These are phyloP conservation scores for Pseudolaguvia tuberculata DNA, from an alignment of 2,113 vertebrate species.

Conservation along the genomic window DNA sequence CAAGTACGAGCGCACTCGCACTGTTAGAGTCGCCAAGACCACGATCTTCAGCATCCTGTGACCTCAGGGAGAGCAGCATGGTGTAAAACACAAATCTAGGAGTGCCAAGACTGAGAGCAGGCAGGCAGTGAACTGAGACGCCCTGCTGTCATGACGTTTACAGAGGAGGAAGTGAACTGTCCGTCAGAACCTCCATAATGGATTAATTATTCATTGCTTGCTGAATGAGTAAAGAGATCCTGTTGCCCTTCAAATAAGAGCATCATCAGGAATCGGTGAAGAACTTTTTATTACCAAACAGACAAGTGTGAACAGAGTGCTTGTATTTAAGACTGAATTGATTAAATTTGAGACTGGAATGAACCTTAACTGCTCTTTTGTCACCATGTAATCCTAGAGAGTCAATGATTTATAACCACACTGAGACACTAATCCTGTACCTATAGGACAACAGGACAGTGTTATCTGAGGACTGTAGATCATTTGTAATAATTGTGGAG, in stretches of 20 bases:
- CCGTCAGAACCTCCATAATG: constrained; percentile 63
- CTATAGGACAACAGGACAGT: too few relatives aligned
- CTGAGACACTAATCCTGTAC: too few relatives aligned
- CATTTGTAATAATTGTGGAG: too few relatives aligned
- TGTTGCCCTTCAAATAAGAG: constrained; percentile 50
- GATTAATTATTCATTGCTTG: constrained; percentile 72
- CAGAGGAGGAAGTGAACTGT: constrained; percentile 50
- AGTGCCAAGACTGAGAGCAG: background rate
- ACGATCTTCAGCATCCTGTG: constrained; percentile 48
- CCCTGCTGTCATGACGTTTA: constrained; percentile 33
- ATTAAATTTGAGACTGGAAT: too few relatives aligned
- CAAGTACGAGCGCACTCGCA: constrained; percentile 28
- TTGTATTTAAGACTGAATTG: too few relatives aligned
- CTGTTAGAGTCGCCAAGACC: background rate
- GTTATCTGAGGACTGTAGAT: too few relatives aligned
- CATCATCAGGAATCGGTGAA: background rate
- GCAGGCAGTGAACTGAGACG: constrained; percentile 6
- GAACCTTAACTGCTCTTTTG: too few relatives aligned
- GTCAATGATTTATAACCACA: too few relatives aligned
- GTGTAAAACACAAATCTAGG: constrained; percentile 7
- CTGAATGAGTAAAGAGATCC: constrained; percentile 53
- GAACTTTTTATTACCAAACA: too few relatives aligned
- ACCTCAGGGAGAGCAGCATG: constrained; percentile 58
- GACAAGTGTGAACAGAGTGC: too few relatives aligned
- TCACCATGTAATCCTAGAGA: too few relatives aligned